Base-by-base conservation (phyloP, 2,797 vertebrate genomes). In the Kryptolebias ocellatus region DNA sequence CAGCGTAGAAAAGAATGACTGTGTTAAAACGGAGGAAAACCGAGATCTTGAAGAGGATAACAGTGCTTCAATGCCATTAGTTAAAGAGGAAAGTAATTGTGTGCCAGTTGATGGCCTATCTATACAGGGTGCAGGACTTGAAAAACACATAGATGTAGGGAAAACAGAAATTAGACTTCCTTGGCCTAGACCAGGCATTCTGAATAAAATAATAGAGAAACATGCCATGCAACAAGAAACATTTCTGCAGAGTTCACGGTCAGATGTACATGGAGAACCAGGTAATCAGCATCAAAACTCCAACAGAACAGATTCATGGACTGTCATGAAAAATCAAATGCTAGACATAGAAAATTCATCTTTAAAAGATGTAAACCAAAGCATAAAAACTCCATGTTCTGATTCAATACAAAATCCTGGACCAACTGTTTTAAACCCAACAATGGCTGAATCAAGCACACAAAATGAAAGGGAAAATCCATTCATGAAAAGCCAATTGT, bases 11-110 rank as follows among this genome's bases (percentile, higher is more conserved):
- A 64, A 68, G 1, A 63, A 8, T n/a, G 81, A 76, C 47, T 58
- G 24, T 52, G 17, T 65, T 50, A 69, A 61, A 6, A 70, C 10
- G 56, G 79, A 83, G 20, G 59, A 76, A 74, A 60, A 53, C 9
- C 51, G 6, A 58, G 45, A 72, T 68, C 47, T 39, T 47, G 53
- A 60, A 17, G 69, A 17, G 37, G 24, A 61, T 28, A 62, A 20
- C 10, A 68, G 34, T 66, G 9, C 60, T 18, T 29, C 65, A 42
- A 0, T 64, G 28, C 17, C 44, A 64, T 27, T 20, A 67, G 45
- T 69, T 50, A 62, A 85, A 70, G 53, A 42, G 70, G 72, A 87
- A 80, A 70, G 60, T 42, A 57, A 46, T 51, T 49, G 0, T 69
- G 11, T 77, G 15, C 58, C 63, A 17, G 10, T 46, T 60, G 11